Evolutionary conservation across 2,888 invertebrate species (phyloP), one percentile per base, ranked within the genome.

Genomic region (Ormyrus labotus): DNA sequence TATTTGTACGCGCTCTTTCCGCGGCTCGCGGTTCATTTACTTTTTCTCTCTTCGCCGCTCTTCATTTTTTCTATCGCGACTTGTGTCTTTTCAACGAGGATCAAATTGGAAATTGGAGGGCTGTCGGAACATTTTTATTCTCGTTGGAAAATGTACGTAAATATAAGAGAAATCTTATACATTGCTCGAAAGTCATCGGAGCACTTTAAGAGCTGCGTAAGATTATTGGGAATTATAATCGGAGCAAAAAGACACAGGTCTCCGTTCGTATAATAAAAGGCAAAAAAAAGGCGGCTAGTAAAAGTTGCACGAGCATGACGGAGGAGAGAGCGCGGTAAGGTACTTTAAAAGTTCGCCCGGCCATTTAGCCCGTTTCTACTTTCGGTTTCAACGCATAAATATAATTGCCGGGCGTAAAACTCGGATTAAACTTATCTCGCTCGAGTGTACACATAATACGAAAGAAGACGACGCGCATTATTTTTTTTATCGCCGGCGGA

Each of bases 1-100:
- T 78, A 78, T 73, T 79, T 71, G 69, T 77, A 34, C 13, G 47
- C 76, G 53, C 48, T 57, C 61, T 57, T 70, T 70, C 45, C 48
- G 51, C 60, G 61, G 34, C 53, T 11, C 10, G 63, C 63, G 47
- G 47, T 63, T 47, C 47, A 11, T 63, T 63, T 57, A n/a, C 57
- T 53, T 8, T 10, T 11, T 34, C 34, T 19, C 19, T 19, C 13
- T 34, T 2, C 34, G 3, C 3, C 3, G 34, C 34, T 34, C 34
- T 34, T 34, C 4, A 4, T 34, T 34, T 34, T 34, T 34, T 4
- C 34, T 34, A 34, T 34, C 4, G 4, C 34, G 34, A 34, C 34
- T 34, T 2, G 34, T 2, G 34, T 2, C 34, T 34, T 4, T 34
- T 34, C 34, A 34, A 34, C 4, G 34, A 34, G 34, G 34, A 4